Base-by-base conservation (phyloP, 1,140 invertebrate genomes). In the Coenobita brevimanus region DNA sequence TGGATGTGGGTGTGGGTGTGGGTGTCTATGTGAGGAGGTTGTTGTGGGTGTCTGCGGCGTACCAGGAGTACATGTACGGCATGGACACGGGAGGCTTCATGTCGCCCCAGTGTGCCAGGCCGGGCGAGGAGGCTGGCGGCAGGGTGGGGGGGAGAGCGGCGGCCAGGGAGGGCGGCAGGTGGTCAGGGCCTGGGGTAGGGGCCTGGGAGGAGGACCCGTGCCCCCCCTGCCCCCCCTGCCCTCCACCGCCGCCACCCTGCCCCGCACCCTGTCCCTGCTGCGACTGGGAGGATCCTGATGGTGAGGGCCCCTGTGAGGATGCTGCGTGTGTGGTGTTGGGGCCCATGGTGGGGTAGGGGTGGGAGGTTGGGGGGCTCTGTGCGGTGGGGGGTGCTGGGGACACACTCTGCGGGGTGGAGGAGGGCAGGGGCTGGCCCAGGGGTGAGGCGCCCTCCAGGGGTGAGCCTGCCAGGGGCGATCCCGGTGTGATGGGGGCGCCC, bases 1-100 rank as follows among this genome's bases (percentile, higher is more conserved):
- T n/a, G n/a, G n/a, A n/a, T n/a, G n/a, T n/a, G n/a, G n/a, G n/a
- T n/a, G n/a, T n/a, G 13, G 41, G 41, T 38, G 4, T 36, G 62
- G 24, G 41, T 21, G 69, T 76, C 95, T 92, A 96, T 95, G 95
- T 96, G 91, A 96, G 93, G 89, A 96, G 93, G 92, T 95, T 95
- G 90, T 95, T 95, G 93, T 95, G 94, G 89, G 57, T 88, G 3
- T 95, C 95, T 85, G 95, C 92, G 92, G 95, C 95, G 92, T 96
- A 96, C 95, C 95, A 96, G 86, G 95, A 95, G 92, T 96, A 96
- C 93, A 96, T 95, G 92, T 95, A 95, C 86, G 94, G 94, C 85
- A 93, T 57, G 30, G 81, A 79, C 33, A 87, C 79, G 36, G 93
- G 93, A 91, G 90, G 95, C 92, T 96, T 96, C 94, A 96, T 95